Percentiles rank a stretch among this genome's conserved stretches.
phyloP scores from a whole-genome alignment of 2,797 vertebrate species.

The Falco biarmicus region DNA sequence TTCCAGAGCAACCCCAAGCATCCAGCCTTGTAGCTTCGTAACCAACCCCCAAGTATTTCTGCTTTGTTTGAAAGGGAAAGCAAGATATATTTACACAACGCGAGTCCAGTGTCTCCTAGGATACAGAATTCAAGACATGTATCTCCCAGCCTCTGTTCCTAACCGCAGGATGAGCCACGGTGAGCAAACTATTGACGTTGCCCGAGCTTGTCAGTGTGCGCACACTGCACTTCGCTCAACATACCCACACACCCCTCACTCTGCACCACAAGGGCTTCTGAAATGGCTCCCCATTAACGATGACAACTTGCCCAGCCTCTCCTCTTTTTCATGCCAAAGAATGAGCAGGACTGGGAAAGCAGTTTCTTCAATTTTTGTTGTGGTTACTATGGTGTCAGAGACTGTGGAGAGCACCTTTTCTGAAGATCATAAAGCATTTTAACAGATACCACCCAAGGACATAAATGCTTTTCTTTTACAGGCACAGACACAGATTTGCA shows the following conservation, averaged over 20 bases:
- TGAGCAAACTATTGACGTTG: neutral
- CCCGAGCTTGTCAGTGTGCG: neutral
- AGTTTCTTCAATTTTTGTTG: neutral
- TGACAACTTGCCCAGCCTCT: neutral
- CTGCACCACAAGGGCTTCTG: neutral
- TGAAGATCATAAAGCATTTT: neutral
- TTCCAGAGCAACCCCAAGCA: neutral
- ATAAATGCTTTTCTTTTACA: rapidly evolving
- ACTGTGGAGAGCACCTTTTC: neutral
- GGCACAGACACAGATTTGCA: neutral
- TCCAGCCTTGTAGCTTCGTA: neutral
- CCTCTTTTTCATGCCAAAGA: neutral
- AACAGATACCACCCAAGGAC: neutral
- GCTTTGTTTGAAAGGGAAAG: neutral
- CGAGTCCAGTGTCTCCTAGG: neutral
- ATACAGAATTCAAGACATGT: neutral
- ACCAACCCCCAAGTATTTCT: neutral
- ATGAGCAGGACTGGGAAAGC: neutral
- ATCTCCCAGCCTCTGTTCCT: neutral
- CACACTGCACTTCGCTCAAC: neutral
- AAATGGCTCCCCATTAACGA: neutral
- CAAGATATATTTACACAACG: neutral
- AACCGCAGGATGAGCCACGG: rapidly evolving
- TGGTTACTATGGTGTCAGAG: neutral
- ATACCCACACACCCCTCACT: neutral